Base-by-base conservation (phyloP, 2,797 vertebrate genomes). In the Mionectes olivaceus region DNA sequence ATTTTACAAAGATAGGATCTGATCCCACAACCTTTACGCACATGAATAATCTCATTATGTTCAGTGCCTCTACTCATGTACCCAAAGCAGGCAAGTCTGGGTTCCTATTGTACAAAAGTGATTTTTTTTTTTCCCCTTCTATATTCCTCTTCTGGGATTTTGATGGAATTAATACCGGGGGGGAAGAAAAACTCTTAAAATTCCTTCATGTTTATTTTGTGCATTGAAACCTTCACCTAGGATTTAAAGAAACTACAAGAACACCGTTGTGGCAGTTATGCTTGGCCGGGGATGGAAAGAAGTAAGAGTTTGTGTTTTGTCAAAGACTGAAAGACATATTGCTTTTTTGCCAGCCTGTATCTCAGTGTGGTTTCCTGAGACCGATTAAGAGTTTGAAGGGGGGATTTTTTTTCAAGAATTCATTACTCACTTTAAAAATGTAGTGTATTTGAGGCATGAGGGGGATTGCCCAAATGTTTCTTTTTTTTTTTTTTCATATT, bases 351-450 rank as follows among this genome's bases (percentile, higher is more conserved):
- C 91, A 95, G 94, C 30, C 75, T 76, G 0, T 23, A 64, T 95
- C 91, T 96, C 61, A 33, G 16, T 76, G 83, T 27, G 77, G 68
- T 94, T 97, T 97, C 93, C 96, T 97, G 95, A 97, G 86, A 79
- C 87, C 74, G 65, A 94, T 86, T 76, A 86, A 77, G 39, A 80
- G 55, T 75, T 70, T 76, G 80, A 81, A 91, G 68, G 39, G 69
- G 90, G 95, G 73, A 84, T 83, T 92, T 97, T 97, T 85, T 95
- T 74, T 77, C 28, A 79, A 83, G 59, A 87, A 87, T 63, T 79
- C 85, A 79, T 65, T 28, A 93, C 52, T 91, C 17, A 7, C 74
- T 93, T 76, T 46, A 18, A 22, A 22, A 64, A 91, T 81, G 22
- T 7, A 10, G 30, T 47, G 4, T n/a, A 74, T 93, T 89, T 84